Base-by-base conservation (phyloP, 1,140 invertebrate species). In the Drosophila ficusphila region DNA sequence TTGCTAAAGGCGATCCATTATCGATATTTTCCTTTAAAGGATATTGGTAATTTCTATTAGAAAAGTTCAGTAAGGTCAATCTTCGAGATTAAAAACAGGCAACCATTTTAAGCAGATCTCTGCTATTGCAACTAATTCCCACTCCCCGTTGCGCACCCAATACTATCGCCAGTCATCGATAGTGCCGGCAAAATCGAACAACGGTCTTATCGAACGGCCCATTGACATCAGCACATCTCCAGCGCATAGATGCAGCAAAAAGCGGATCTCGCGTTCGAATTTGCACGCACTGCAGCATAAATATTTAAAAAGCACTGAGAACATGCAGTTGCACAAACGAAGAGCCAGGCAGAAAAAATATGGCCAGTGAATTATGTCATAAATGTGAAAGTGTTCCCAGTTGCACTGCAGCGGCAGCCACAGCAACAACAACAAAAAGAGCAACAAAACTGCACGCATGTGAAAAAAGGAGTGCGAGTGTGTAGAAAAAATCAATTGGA, bases 281-380 rank as follows among this genome's bases (percentile, higher is more conserved):
- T 68, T 29, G 41, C 31, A 46, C 38, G 23, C 49, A 42, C 34
- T 18, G 34, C 34, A 49, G 47, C 51, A 76, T 75, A 68, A 79
- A 85, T 83, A 85, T 51, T 70, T 48, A 18, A 64, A 58, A 41
- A 53, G 27, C 39, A 33, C 27, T 27, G 48, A 44, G 33, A 86
- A 78, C 64, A 78, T 86, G 82, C 76, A 81, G 64, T 68, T 86
- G 77, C 72, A 72, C 49, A 81, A 81, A 57, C 68, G 82, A 41
- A 86, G 79, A 70, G 69, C 82, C 19, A 88, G 77, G 48, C 81
- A 54, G 70, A 88, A 86, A 75, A 88, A 86, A 86, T 71, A 86
- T 86, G 82, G 82, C 82, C 69, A 71, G 58, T 74, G 56, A 81
- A 86, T 86, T 86, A 76, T 85, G 70, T 86, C 62, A 85, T 86